A percentile compares a stretch with the other conserved stretches of the same genome.
Conservation (phyloP, 2,113 vertebrate genomes). For the Nyctereutes procyonoides region DNA sequence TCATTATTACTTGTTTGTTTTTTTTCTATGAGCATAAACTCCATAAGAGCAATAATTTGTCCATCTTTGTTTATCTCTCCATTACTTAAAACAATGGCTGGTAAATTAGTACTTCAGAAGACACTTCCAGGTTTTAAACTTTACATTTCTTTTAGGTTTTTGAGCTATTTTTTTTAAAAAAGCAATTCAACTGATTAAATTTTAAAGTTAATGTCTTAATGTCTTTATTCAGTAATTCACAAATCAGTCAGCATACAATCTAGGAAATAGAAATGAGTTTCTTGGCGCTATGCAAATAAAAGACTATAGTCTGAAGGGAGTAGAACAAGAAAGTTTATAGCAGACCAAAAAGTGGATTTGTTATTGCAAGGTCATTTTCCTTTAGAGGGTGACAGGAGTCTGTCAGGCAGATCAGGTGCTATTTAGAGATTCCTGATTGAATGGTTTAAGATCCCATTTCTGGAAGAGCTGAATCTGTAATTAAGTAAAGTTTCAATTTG, state of each 20-base stretch:
- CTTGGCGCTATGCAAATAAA: neutral
- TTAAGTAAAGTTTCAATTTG: neutral
- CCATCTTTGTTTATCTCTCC: neutral
- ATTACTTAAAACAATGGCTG: neutral
- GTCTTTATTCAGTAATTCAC: neutral
- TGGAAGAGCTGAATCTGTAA: neutral
- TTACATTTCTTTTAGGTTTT: neutral
- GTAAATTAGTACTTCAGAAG: neutral
- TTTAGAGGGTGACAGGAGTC: neutral
- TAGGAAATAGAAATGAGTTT: neutral
- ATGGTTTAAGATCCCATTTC: neutral
- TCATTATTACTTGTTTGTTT: neutral
- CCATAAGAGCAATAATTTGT: neutral
- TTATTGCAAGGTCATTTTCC: neutral
- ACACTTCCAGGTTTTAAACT: neutral
- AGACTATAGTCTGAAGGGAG: neutral
- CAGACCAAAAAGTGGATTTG: neutral
- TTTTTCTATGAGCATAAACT: neutral
- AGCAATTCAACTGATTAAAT: neutral
- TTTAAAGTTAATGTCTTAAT: neutral
- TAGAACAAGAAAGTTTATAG: neutral
- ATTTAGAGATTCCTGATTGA: neutral
- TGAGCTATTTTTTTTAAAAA: neutral
- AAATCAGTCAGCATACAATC: neutral
- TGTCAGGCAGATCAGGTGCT: neutral